These are phyloP conservation scores for Vulpes vulpes DNA, from an alignment of 2,113 vertebrate species.

Conservation along the genomic window DNA sequence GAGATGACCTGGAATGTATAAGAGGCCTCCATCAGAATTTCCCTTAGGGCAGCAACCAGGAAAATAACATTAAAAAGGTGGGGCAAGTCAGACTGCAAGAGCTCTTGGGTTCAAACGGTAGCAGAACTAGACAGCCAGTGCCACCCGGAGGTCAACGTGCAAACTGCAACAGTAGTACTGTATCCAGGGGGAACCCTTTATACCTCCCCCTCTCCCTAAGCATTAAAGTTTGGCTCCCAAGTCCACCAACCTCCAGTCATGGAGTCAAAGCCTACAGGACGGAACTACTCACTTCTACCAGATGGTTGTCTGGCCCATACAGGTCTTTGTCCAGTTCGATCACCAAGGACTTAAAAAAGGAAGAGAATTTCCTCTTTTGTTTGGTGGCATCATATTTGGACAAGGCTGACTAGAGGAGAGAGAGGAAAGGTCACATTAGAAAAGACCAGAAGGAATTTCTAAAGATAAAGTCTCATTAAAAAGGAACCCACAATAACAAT, in stretches of 20 bases:
- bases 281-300: constrained; percentile 95
- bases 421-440: constrained; percentile 78
- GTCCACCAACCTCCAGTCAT: constrained; percentile 49
- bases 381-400: constrained; percentile 99
- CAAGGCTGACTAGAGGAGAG: constrained; percentile 93
- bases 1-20: constrained; percentile 10
- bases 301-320: constrained; percentile 99
- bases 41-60: neutral
- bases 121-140: constrained; percentile 52
- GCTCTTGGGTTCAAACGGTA: neutral
- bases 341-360: constrained; percentile 99
- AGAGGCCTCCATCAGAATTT: constrained; percentile 15
- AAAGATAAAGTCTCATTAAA: constrained; percentile 60
- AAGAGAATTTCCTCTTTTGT: constrained; percentile 99
- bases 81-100: constrained; percentile 50
- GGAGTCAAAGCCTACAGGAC: constrained; percentile 62
- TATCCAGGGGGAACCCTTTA: neutral
- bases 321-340: constrained; percentile 99
- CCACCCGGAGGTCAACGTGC: constrained; percentile 63
- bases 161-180: neutral
- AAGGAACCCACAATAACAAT: constrained; percentile 67
- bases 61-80: constrained; percentile 34
- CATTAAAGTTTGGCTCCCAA: neutral
- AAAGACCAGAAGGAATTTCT: constrained; percentile 54
- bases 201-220: neutral